Percentiles rank a stretch among this genome's conserved stretches.
Conservation (phyloP, 2,888 invertebrate genomes). For the Frankliniella intonsa region DNA sequence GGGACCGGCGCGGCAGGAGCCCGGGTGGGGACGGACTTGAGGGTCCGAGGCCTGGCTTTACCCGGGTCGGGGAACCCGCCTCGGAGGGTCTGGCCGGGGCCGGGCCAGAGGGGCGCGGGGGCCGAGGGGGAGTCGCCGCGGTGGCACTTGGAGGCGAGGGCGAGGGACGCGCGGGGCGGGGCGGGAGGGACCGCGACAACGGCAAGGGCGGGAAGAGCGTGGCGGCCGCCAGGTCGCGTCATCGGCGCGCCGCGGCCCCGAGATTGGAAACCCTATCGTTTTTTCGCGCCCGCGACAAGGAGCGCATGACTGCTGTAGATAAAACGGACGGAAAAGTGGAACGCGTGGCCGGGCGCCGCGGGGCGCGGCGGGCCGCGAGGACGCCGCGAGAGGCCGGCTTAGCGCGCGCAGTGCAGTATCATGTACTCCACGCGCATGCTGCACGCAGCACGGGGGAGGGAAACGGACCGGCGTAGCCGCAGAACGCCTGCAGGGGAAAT, state of each 20-base stretch:
- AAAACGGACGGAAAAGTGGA: not conserved
- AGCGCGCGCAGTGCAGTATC: too few species aligned
- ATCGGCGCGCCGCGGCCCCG: not conserved
- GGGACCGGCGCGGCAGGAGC: not conserved
- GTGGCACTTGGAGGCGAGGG: too few species aligned
- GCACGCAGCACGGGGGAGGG: not conserved
- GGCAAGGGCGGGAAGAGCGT: not conserved
- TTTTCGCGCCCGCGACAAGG: too few species aligned
- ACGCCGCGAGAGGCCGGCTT: not conserved
- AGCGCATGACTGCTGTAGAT: too few species aligned
- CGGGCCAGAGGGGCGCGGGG: too few species aligned
- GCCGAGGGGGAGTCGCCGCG: too few species aligned
- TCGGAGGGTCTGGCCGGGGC: not conserved
- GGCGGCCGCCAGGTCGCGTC: not conserved
- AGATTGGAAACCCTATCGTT: too few species aligned
- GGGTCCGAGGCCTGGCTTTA: not conserved
- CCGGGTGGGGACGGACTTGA: not conserved
- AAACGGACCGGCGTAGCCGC: not conserved
- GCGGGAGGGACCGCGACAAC: too few species aligned
- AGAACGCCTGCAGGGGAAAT: not conserved
- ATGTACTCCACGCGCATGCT: not conserved
- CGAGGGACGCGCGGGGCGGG: too few species aligned
- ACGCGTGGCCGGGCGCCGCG: not conserved
- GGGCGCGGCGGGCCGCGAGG: not conserved
- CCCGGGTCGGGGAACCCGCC: not conserved